A percentile compares a stretch with the other conserved stretches of the same genome.
Conservation (phyloP, 2,797 vertebrate species). For the Anguilla anguilla region DNA sequence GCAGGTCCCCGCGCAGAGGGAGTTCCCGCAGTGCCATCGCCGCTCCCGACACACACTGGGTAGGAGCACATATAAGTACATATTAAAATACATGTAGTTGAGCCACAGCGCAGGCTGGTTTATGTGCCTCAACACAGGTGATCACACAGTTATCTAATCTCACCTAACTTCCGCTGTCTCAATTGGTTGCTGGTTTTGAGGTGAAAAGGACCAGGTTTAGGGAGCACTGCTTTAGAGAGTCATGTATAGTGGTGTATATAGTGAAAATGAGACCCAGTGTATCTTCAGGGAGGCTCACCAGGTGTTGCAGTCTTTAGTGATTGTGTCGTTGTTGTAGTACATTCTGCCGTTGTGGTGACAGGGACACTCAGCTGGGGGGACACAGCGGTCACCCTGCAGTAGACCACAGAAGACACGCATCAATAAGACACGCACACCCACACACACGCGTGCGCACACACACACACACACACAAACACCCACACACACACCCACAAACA, state of each 20-base stretch:
- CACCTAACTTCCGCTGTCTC: too few species aligned
- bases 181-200: not conserved
- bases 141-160: too few species aligned
- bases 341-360: conserved; percentile 83
- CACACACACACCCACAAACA: too few species aligned
- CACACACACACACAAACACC: not conserved
- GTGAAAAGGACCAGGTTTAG: not conserved
- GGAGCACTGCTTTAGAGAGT: not conserved
- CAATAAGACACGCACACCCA: too few species aligned
- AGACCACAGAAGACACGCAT: not conserved
- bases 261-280: not conserved
- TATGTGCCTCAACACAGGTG: not conserved
- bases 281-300: conserved; percentile 70
- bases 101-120: not conserved
- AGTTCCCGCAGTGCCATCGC: conserved; percentile 79
- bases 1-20: conserved; percentile 78
- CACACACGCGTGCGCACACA: too few species aligned
- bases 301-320: conserved; percentile 86
- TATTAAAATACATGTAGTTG: too few species aligned
- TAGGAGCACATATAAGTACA: not conserved
- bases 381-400: conserved; percentile 76
- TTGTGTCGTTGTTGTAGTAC: conserved; percentile 83
- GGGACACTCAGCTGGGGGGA: conserved; percentile 80
- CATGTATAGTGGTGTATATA: not conserved
- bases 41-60: conserved; percentile 77